Percentiles rank a stretch among this genome's conserved stretches.
Conservation (phyloP, 2,888 invertebrate species). For the Chrysopilus asiliformis region DNA sequence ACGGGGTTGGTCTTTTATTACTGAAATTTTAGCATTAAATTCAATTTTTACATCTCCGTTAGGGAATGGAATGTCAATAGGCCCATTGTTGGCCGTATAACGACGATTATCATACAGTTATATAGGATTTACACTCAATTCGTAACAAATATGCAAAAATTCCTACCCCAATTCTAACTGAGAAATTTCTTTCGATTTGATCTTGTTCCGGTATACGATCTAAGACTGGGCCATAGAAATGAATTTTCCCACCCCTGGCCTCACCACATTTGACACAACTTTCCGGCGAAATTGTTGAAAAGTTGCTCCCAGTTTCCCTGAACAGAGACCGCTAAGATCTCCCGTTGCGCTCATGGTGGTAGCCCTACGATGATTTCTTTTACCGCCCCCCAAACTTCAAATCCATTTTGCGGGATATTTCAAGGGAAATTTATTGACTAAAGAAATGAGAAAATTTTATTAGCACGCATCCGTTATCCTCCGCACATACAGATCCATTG, state of each 20-base stretch:
- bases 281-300: background rate
- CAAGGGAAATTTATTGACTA: conserved; percentile 12
- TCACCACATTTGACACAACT: too few species aligned
- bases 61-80: conserved; percentile 1
- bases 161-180: too few species aligned
- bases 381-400: background rate
- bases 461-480: too few species aligned
- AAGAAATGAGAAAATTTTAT: conserved; percentile 12
- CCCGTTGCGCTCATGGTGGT: background rate
- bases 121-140: conserved; percentile 10
- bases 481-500: too few species aligned
- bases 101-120: conserved; percentile 9
- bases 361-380: background rate
- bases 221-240: background rate
- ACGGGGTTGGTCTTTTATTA: conserved; percentile 11
- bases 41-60: conserved; percentile 12
- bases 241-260: too few species aligned
- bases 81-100: conserved; percentile 6
- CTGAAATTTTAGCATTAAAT: conserved; percentile 10
- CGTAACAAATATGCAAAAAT: conserved; percentile 7
- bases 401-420: too few species aligned
- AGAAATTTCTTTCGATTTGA: too few species aligned
- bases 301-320: background rate
- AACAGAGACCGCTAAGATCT: background rate
- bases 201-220: too few species aligned